Evolutionary conservation across 2,113 vertebrate species (phyloP).

Genomic region (Prietella phreatophila): DNA sequence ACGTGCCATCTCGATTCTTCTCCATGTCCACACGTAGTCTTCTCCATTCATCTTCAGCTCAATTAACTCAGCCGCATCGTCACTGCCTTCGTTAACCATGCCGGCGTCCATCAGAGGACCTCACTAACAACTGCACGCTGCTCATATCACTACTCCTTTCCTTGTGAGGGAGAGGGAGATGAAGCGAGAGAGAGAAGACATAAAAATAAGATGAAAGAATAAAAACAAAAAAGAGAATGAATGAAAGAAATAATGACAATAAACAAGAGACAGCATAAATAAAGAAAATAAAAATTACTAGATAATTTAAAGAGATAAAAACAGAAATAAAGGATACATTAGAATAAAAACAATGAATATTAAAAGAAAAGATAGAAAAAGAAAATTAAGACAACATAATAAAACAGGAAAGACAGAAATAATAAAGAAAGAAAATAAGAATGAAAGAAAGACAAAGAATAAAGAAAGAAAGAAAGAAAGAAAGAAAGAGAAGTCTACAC

Average conservation of each 20-base stretch:
- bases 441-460: no score
- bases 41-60: constrained; percentile 13
- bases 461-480: background rate
- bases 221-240: background rate
- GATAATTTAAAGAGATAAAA: no score
- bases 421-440: background rate
- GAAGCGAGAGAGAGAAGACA: background rate
- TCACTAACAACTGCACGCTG: background rate
- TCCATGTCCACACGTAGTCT: background rate
- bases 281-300: no score
- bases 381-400: no score
- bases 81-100: constrained; percentile 6
- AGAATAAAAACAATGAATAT: no score
- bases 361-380: no score
- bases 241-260: no score
- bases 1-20: background rate
- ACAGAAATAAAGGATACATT: no score
- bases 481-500: background rate
- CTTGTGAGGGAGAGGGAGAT: background rate
- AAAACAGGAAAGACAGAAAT: background rate
- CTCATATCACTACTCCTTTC: background rate
- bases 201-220: background rate
- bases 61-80: background rate
- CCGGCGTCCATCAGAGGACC: background rate
- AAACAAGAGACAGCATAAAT: no score